A percentile compares a stretch with the other conserved stretches of the same genome.
phyloP scores from a whole-genome alignment of 2,113 vertebrate genomes.

The Limanda limanda region DNA sequence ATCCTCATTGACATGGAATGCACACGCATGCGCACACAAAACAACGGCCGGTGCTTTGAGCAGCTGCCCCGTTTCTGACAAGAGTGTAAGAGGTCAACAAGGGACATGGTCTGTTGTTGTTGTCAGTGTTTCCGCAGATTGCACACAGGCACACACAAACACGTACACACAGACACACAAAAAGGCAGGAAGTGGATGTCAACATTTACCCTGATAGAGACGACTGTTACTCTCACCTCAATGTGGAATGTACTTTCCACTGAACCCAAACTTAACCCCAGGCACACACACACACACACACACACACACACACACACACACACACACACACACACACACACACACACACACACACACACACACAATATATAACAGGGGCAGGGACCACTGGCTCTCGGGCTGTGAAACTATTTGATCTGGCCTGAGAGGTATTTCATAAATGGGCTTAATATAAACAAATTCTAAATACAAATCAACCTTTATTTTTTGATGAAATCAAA shows the following conservation, averaged over 20 bases:
- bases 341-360: too few relatives aligned
- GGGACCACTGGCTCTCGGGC: neutral
- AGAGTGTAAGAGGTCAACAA: constrained; percentile 50
- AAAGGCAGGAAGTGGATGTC: constrained; percentile 41
- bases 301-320: neutral
- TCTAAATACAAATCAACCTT: too few relatives aligned
- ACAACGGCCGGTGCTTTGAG: constrained; percentile 43
- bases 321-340: too few relatives aligned
- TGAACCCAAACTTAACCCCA: constrained; percentile 21
- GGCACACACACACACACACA: neutral
- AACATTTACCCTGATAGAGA: constrained; percentile 27
- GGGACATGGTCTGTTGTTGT: constrained; percentile 26
- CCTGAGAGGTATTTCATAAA: neutral
- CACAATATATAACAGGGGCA: neutral
- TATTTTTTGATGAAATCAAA: too few relatives aligned
- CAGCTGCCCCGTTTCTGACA: constrained; percentile 47
- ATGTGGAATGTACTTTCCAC: constrained; percentile 44
- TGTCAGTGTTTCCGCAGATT: constrained; percentile 42
- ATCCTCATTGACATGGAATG: constrained; percentile 47
- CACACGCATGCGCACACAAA: constrained; percentile 13
- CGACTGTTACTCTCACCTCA: constrained; percentile 46
- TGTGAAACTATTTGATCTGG: neutral
- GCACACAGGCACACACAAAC: constrained; percentile 3
- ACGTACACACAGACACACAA: neutral
- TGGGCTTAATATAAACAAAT: too few relatives aligned